Conservation (phyloP, 2,797 vertebrate species). For the Caiman crocodilus region DNA sequence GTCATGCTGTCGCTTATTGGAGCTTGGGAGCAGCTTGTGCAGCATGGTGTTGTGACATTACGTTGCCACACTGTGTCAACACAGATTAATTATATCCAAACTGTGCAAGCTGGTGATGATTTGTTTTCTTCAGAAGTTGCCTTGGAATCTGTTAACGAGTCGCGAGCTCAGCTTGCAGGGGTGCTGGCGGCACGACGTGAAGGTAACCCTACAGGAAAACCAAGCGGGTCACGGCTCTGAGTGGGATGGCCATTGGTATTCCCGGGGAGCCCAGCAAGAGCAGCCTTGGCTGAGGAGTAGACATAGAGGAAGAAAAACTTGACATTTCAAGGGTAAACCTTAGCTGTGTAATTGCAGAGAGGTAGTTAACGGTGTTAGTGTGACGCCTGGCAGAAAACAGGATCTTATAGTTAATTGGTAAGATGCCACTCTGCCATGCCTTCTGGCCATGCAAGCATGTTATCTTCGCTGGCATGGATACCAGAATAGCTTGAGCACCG, state of each 20-base stretch:
- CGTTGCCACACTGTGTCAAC: not conserved
- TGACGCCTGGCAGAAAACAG: no score
- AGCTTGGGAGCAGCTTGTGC: not conserved
- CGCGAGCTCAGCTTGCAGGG: not conserved
- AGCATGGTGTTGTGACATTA: not conserved
- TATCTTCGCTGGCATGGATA: not conserved
- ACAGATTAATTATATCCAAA: not conserved
- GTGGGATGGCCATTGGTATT: not conserved
- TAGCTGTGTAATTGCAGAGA: not conserved
- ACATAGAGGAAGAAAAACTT: not conserved
- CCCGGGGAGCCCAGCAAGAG: not conserved
- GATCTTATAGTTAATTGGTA: no score
- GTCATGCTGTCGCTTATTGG: not conserved
- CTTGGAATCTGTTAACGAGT: not conserved
- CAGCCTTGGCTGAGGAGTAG: not conserved
- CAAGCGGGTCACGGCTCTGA: rapidly evolving
- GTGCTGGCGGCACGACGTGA: not conserved
- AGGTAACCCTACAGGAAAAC: not conserved
- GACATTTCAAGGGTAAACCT: not conserved
- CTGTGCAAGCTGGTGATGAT: not conserved
- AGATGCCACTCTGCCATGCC: no score
- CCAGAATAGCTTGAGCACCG: not conserved
- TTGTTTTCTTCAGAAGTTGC: not conserved
- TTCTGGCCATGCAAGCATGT: no score
- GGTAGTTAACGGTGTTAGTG: no score